Percentiles rank a stretch among this genome's conserved stretches.
Conservation (phyloP, 2,888 invertebrate species). For the Phortica magna region DNA sequence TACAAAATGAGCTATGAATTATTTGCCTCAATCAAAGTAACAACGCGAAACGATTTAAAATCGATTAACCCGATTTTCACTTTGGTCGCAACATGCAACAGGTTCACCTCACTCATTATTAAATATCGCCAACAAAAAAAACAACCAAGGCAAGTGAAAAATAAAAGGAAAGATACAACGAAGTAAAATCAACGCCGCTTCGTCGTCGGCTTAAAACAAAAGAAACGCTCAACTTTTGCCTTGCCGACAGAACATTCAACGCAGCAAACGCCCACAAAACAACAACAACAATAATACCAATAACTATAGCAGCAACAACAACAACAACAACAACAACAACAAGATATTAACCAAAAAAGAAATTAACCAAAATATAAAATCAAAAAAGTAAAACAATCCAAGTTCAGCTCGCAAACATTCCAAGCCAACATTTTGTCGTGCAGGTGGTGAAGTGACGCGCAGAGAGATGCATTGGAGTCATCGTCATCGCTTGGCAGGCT, state of each 20-base stretch:
- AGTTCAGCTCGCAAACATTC: conserved; percentile 54
- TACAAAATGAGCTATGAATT: conserved; percentile 23
- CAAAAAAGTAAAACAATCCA: not conserved
- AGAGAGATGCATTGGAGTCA: no score
- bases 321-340: not conserved
- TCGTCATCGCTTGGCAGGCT: no score
- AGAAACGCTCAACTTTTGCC: conserved; percentile 51
- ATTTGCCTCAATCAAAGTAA: conserved; percentile 68
- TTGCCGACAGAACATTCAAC: conserved; percentile 76
- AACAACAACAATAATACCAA: conserved; percentile 31
- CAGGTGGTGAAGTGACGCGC: not conserved
- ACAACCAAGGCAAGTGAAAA: not conserved
- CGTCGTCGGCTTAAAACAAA: conserved; percentile 61
- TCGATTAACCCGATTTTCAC: conserved; percentile 76
- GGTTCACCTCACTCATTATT: conserved; percentile 57
- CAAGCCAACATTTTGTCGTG: conserved; percentile 20
- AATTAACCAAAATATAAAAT: conserved; percentile 16
- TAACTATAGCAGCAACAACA: no score
- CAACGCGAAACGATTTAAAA: conserved; percentile 77
- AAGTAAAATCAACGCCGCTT: not conserved
- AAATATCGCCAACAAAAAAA: conserved; percentile 26
- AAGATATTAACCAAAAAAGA: not conserved
- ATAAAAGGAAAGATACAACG: not conserved
- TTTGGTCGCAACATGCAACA: conserved; percentile 66
- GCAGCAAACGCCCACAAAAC: conserved; percentile 72